Base-by-base conservation (phyloP, 2,797 vertebrate species). In the Alcedo atthis region DNA sequence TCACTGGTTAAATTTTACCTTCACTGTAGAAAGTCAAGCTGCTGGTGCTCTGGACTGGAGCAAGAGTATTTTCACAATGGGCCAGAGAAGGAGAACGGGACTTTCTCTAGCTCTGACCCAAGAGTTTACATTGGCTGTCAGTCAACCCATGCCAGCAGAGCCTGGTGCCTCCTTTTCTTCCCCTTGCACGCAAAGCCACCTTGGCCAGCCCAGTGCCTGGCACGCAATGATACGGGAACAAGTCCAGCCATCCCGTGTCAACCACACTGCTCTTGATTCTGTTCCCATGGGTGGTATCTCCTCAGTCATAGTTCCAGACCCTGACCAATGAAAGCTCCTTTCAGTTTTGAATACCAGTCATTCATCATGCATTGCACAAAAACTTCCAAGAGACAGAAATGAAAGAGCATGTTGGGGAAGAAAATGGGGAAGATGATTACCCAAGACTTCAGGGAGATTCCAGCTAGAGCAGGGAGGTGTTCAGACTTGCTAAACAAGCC, bases 91-190 rank as follows among this genome's bases (percentile, higher is more conserved):
- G 59, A 81, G 40, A 84, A 30, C 16, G 69, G 53, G 78, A 57
- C 42, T 54, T 70, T 64, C 55, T 86, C 55, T 58, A 73, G 12
- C 78, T 77, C 55, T 12, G 15, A 40, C 32, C 64, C 53, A 16
- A 13, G 46, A 66, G 86, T 90, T 96, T 91, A 89, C 86, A 9
- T 42, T 92, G 88, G 81, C 95, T 63, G 22, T 49, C 78, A 74
- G 53, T 79, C 94, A 95, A 42, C 18, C 76, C 19, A 0, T n/a
- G 48, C 18, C 66, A 49, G 82, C 10, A 75, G 59, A 82, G 59
- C 59, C 90, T 82, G 54, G n/a, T 74, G 76, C 59, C 81, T 80
- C 42, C 26, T 64, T 24, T 15, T 30, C 59, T 77, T 51, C 94
- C n/a, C 22, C 32, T 55, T 11, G 77, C 83, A 81, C 1, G 11